These are phyloP conservation scores for Triplophysa dalaica DNA, from an alignment of 2,113 vertebrate species.

Conservation along the genomic window DNA sequence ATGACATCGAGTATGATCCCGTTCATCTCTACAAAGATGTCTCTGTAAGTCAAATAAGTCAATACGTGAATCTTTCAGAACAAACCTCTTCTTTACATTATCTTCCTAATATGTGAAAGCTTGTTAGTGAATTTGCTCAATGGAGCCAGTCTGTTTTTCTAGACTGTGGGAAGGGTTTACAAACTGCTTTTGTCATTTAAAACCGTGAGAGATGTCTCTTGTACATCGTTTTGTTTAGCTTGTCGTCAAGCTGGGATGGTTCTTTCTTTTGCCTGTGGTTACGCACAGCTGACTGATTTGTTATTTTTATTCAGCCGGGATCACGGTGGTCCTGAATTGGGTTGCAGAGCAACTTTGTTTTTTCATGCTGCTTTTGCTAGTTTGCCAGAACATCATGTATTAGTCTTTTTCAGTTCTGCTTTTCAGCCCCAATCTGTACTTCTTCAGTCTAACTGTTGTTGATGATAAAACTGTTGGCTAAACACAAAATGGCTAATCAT, in stretches of 20 bases:
- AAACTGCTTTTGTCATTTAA: conserved; percentile 17
- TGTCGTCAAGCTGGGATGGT: not conserved
- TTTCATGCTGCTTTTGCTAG: conserved; percentile 23
- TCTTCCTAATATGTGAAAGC: not conserved
- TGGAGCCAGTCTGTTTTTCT: conserved; percentile 1
- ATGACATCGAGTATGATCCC: conserved; percentile 82
- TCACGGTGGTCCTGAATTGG: conserved; percentile 29
- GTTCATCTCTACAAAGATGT: conserved; percentile 84
- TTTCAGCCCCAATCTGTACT: not conserved
- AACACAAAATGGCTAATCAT: not conserved
- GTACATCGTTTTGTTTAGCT: not conserved
- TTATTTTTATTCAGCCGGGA: conserved; percentile 27
- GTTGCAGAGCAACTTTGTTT: conserved; percentile 44
- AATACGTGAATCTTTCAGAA: not conserved
- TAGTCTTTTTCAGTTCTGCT: conserved; percentile 42
- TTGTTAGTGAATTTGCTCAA: conserved; percentile 4
- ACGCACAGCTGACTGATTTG: conserved; percentile 26
- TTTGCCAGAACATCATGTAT: conserved; percentile 13
- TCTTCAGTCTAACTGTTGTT: not conserved
- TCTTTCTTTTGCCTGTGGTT: conserved; percentile 8
- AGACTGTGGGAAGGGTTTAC: conserved; percentile 32
- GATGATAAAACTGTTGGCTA: not conserved
- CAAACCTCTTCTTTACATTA: not conserved
- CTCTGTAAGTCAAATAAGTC: conserved; percentile 78
- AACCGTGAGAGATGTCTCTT: conserved; percentile 17